phyloP scores from a whole-genome alignment of 2,113 vertebrate species.

The Romanogobio albipinnatus region DNA sequence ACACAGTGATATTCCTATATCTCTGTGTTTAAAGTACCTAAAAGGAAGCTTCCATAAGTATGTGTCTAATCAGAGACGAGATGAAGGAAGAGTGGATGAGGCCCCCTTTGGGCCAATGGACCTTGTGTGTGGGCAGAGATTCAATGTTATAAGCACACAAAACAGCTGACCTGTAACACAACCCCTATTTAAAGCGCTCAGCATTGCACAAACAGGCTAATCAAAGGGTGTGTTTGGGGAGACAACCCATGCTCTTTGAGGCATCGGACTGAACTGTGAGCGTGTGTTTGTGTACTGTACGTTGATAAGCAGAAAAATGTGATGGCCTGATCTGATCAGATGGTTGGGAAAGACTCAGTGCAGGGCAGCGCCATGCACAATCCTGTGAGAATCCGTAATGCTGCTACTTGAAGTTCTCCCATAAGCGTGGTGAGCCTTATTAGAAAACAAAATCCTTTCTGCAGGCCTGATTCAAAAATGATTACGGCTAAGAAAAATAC shows the following conservation, averaged over 20 bases:
- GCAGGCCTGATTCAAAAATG: slow-evolving; percentile 9
- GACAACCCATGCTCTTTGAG: slow-evolving; percentile 48
- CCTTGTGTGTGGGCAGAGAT: slow-evolving; percentile 54
- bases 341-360: slow-evolving; percentile 69
- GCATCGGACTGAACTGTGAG: neutral
- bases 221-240: slow-evolving; percentile 55
- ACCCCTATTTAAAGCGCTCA: slow-evolving; percentile 64
- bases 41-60: slow-evolving; percentile 56
- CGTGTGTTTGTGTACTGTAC: slow-evolving; percentile 23
- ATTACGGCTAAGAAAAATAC: slow-evolving; percentile 25
- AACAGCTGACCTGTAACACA: slow-evolving; percentile 53
- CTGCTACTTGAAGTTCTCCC: slow-evolving; percentile 33
- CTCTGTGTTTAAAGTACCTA: slow-evolving; percentile 53
- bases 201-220: slow-evolving; percentile 62
- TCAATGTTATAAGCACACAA: slow-evolving; percentile 57
- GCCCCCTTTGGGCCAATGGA: slow-evolving; percentile 57
- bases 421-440: neutral
- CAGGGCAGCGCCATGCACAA: slow-evolving; percentile 35
- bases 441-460: slow-evolving; percentile 13
- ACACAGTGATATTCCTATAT: slow-evolving; percentile 38
- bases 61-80: slow-evolving; percentile 40
- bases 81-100: slow-evolving; percentile 59
- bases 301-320: slow-evolving; percentile 26
- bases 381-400: slow-evolving; percentile 23
- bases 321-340: slow-evolving; percentile 65